phyloP scores from a whole-genome alignment of 2,113 vertebrate species.

The Nothoprocta perdicaria region DNA sequence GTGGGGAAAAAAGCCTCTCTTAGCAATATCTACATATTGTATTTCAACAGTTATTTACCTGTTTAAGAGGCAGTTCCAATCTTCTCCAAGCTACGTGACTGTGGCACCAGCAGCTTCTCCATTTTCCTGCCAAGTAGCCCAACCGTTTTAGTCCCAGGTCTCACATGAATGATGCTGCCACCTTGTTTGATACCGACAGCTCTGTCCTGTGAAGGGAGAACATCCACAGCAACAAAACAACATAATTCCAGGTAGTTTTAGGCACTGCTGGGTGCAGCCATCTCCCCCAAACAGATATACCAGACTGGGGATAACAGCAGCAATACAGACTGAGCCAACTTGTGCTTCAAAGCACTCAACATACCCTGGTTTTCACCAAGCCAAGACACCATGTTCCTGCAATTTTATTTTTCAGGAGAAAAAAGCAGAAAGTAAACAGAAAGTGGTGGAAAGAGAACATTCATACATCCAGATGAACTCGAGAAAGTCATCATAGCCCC shows the following conservation, averaged over 20 bases:
- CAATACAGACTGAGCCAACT: not conserved
- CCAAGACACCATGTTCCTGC: not conserved
- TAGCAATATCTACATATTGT: not conserved
- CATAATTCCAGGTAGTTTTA: not conserved
- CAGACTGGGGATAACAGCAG: not conserved
- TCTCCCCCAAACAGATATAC: accelerated
- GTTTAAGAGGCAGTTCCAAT: not conserved
- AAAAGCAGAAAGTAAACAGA: not conserved
- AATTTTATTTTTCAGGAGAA: not conserved
- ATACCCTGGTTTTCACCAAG: not conserved
- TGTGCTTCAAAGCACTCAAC: not conserved
- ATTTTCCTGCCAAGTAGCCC: not conserved
- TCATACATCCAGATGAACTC: not conserved
- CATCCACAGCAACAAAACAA: not conserved
- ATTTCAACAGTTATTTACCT: not conserved
- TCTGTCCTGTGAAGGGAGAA: not conserved
- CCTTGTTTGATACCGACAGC: not conserved
- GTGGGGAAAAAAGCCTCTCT: not conserved
- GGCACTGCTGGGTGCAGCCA: not conserved
- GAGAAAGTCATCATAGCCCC: not conserved
- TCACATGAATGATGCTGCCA: not conserved
- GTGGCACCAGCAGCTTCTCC: not conserved
- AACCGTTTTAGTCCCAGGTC: not conserved
- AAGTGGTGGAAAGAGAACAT: not conserved
- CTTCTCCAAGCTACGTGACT: not conserved